phyloP scores from a whole-genome alignment of 2,797 vertebrate species.

The Poeciliopsis turneri region DNA sequence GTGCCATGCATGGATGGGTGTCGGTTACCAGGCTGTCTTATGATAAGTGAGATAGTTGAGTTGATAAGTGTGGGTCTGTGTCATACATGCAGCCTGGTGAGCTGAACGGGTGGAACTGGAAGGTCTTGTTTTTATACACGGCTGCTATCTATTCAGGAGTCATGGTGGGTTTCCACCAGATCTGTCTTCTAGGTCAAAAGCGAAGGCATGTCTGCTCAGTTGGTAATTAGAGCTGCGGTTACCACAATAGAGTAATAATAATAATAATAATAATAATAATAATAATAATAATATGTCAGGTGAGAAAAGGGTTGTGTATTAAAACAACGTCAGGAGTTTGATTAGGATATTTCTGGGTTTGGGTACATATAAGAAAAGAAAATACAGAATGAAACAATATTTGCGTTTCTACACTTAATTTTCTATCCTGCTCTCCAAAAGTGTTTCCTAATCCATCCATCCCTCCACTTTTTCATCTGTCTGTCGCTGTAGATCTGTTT shows the following conservation, averaged over 20 bases:
- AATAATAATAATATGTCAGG: neutral
- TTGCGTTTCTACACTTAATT: neutral
- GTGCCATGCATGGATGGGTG: slow-evolving; percentile 40
- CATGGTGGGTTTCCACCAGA: slow-evolving; percentile 1
- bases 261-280: neutral
- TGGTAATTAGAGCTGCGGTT: neutral
- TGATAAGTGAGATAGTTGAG: slow-evolving; percentile 39
- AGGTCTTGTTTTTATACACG: slow-evolving; percentile 12
- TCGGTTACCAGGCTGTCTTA: slow-evolving; percentile 36
- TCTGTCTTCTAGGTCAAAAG: slow-evolving; percentile 1
- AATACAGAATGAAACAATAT: neutral
- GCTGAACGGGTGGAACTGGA: slow-evolving; percentile 49
- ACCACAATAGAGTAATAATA: neutral
- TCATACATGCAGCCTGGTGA: slow-evolving; percentile 37
- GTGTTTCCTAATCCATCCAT: neutral
- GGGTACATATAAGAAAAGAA: neutral
- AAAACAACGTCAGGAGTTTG: neutral
- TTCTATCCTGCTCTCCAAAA: neutral
- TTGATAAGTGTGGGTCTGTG: slow-evolving; percentile 29
- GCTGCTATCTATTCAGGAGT: slow-evolving; percentile 17
- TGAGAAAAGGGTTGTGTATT: neutral
- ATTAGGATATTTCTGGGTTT: neutral
- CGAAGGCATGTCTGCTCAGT: neutral
- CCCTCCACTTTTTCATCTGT: neutral
- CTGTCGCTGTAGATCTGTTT: neutral